These are phyloP conservation scores for Acyrthosiphon pisum DNA, from an alignment of 1,140 invertebrate genomes.

Conservation along the genomic window DNA sequence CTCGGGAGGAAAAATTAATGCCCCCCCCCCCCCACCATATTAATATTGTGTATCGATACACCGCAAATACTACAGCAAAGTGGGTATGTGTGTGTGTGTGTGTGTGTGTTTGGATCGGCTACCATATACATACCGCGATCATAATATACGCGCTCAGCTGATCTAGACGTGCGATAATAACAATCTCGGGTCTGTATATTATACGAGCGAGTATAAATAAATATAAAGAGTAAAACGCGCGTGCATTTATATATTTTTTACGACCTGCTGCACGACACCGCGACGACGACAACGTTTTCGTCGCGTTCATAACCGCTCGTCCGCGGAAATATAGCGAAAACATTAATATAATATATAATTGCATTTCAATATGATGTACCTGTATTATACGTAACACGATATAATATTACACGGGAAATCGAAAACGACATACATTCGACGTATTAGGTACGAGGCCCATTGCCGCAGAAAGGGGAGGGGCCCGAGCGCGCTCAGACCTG, in stretches of 20 bases:
- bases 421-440: neutral
- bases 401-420: neutral
- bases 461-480: too few relatives aligned
- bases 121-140: neutral
- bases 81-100: too few relatives aligned
- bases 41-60: neutral
- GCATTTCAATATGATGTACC: neutral
- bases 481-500: neutral
- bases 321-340: neutral
- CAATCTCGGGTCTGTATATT: neutral
- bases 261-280: neutral
- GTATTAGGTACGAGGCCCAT: neutral
- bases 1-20: neutral
- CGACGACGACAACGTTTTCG: neutral
- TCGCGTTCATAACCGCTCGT: neutral
- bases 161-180: conserved; percentile 15
- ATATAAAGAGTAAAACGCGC: neutral
- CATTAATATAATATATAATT: neutral
- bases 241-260: neutral
- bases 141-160: neutral
- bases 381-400: neutral
- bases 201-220: neutral
- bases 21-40: too few relatives aligned
- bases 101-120: neutral
- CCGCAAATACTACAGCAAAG: neutral